Conservation (phyloP, 2,888 invertebrate genomes). For the Zaprionus bogoriensis region DNA sequence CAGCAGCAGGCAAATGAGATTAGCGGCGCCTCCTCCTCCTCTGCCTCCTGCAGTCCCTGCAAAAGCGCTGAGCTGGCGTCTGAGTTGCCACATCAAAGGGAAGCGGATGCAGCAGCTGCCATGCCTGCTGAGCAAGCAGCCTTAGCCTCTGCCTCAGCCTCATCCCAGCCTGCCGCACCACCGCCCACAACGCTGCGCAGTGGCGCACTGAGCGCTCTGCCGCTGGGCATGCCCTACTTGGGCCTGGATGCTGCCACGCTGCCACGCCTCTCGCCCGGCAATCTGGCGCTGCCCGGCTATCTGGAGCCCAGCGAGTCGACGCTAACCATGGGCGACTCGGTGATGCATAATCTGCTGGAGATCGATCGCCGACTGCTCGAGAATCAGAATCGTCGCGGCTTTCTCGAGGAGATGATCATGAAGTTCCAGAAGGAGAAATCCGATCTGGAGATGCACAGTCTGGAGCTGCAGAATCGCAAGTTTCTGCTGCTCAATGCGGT, state of each 20-base stretch:
- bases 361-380: conserved; percentile 80
- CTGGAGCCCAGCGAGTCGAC: conserved; percentile 53
- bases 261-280: conserved; percentile 23
- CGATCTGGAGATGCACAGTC: conserved; percentile 75
- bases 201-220: conserved; percentile 7
- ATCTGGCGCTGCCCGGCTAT: background rate
- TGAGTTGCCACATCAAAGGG: conserved; percentile 33
- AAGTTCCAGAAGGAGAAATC: conserved; percentile 81
- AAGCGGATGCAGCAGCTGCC: background rate
- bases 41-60: no score
- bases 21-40: conserved; percentile 8
- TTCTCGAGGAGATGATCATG: conserved; percentile 81
- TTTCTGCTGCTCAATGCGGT: conserved; percentile 77
- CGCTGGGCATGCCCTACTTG: conserved; percentile 33
- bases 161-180: conserved; percentile 14
- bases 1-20: conserved; percentile 35
- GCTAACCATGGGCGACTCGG: conserved; percentile 56
- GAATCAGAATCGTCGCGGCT: conserved; percentile 79
- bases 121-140: conserved; percentile 22
- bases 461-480: conserved; percentile 80
- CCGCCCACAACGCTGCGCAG: conserved; percentile 43
- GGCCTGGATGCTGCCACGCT: conserved; percentile 23
- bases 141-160: background rate
- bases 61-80: conserved; percentile 49
- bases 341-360: conserved; percentile 74